Percentiles rank a stretch among this genome's conserved stretches.
phyloP scores from a whole-genome alignment of 1,140 invertebrate genomes.

The Drosophila ohnishii region DNA sequence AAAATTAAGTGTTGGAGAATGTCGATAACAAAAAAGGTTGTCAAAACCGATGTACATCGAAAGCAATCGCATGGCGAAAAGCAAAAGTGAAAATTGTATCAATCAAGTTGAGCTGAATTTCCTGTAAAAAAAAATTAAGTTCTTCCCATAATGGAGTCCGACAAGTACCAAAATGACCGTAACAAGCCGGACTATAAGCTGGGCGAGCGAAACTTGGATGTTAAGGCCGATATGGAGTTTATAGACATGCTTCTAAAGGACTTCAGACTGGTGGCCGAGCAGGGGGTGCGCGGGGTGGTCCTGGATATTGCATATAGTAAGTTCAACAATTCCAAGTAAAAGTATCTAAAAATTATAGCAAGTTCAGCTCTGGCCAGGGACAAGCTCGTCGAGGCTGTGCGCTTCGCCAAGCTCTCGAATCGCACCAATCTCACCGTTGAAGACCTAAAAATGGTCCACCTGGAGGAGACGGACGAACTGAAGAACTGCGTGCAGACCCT shows the following conservation, averaged over 20 bases:
- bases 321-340: background rate
- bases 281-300: background rate
- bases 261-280: background rate
- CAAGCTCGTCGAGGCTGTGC: constrained; percentile 7
- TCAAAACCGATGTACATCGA: background rate
- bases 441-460: constrained; percentile 5
- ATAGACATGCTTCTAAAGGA: background rate
- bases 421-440: constrained; percentile 8
- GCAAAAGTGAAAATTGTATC: background rate
- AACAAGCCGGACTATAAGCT: background rate
- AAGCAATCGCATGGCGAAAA: background rate
- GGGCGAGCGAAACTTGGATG: background rate
- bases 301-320: constrained; percentile 21
- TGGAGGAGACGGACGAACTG: constrained; percentile 4
- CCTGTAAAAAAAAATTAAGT: background rate
- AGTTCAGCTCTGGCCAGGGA: constrained; percentile 19
- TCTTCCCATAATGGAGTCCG: background rate
- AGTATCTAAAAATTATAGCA: background rate
- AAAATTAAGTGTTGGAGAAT: background rate
- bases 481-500: background rate
- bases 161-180: background rate
- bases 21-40: background rate
- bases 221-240: background rate
- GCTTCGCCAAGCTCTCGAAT: constrained; percentile 9
- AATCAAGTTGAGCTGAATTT: background rate